These are phyloP conservation scores for Mamestra configurata DNA, from an alignment of 1,140 invertebrate species.

Conservation along the genomic window DNA sequence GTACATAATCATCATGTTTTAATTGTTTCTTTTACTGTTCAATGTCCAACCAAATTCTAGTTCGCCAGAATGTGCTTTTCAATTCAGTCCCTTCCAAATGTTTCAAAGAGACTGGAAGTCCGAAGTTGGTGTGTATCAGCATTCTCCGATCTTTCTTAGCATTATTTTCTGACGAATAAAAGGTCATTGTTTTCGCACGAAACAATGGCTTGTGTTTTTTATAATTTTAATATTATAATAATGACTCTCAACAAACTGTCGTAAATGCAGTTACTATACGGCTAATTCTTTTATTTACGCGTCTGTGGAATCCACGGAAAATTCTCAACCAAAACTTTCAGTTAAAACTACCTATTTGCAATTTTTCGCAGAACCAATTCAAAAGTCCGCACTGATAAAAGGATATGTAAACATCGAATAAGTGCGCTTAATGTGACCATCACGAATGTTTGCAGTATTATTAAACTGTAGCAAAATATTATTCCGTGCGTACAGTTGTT, in stretches of 20 bases:
- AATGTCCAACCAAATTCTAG: too few relatives aligned
- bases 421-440: background rate
- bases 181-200: background rate
- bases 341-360: too few relatives aligned
- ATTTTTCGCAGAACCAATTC: background rate
- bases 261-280: background rate
- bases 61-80: too few relatives aligned
- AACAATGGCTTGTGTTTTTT: background rate
- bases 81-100: too few relatives aligned
- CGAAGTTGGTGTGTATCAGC: too few relatives aligned
- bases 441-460: constrained; percentile 14
- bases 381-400: background rate
- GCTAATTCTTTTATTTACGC: too few relatives aligned
- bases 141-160: background rate
- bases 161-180: background rate
- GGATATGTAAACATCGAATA: background rate
- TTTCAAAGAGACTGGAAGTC: too few relatives aligned
- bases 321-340: background rate
- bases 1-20: too few relatives aligned
- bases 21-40: too few relatives aligned
- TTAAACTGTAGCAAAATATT: constrained; percentile 27
- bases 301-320: background rate
- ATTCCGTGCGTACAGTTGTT: constrained; percentile 1
- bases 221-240: too few relatives aligned
- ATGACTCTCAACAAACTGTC: too few relatives aligned